Base-by-base conservation (phyloP, 2,113 vertebrate species). In the Pseudorectes ferrugineus region DNA sequence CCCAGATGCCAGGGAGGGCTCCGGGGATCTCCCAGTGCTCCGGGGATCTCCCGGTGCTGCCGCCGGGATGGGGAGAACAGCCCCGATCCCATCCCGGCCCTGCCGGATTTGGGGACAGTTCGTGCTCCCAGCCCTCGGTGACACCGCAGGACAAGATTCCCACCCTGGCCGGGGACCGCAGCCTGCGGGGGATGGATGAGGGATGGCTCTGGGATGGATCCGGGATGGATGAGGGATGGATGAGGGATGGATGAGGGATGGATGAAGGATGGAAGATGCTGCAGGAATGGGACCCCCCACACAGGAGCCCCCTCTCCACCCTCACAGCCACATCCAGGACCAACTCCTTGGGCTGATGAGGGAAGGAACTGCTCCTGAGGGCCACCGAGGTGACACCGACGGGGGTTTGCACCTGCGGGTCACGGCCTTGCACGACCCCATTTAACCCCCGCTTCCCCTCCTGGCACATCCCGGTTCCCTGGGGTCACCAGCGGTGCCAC, bases 391-490 rank as follows among this genome's bases (percentile, higher is more conserved):
- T 43, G 67, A 5, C 66, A 3, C 9, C 0, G 20, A 23, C 14
- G 0, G 29, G 9, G 7, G 6, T 29, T 21, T 1, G 10, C 46
- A 6, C 55, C 79, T 3, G 45, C 19, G 63, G 42, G 11, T 48
- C n/a, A 2, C n/a, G 1, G 68, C 40, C 29, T 6, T 2, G 28
- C 43, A 11, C 9, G 6, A 25, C 71, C 61, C 76, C 5, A 0
- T 22, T n/a, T 4, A 12, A 15, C 35, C 52, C 45, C 36, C 1
- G 0, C 2, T 3, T 28, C 25, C 55, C 1, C 3, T 40, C n/a
- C 55, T 1, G 12, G 7, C 57, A 4, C 46, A 5, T 36, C 78
- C 63, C 65, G 2, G 14, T 9, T 26, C 22, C 22, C 61, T 8
- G 4, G 46, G 6, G 8, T 8, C n/a, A 9, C 26, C 10, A 5